Base-by-base conservation (phyloP, 64 coral and sea anemone species). In the Stichodactyla mertensii region DNA sequence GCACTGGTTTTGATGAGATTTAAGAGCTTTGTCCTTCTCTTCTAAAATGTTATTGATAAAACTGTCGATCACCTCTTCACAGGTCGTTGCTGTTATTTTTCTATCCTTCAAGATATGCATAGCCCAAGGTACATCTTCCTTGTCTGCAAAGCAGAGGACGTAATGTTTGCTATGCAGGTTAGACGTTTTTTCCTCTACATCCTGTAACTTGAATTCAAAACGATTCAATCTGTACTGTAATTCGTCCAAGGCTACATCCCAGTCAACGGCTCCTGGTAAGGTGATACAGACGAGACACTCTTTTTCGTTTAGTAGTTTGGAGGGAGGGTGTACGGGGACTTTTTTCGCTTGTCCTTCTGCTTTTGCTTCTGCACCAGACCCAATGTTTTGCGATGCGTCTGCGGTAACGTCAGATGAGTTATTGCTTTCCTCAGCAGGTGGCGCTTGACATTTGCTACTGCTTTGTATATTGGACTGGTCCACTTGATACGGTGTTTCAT, bases 171-270 rank as follows among this genome's bases (percentile, higher is more conserved):
- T 74, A 31, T 74, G 69, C 27, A 74, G 69, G n/a, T 74, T 74
- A 31, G 20, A 9, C 6, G 24, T 10, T 9, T 31, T 74, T 27
- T 74, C 36, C 27, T 74, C 20, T 26, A 74, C 22, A 23, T 74
- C 69, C 36, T 74, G 69, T 36, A 57, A 23, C 16, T 84, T 84
- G 55, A 56, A 84, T 61, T 22, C 26, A 82, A 24, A 83, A 52
- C 52, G 83, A 86, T 77, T 27, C 79, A 67, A 19, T 86, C 3
- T 8, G 69, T 56, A 52, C 77, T 83, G 16, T 57, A 55, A 86
- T 4, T 80, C 78, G 36, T 90, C 85, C 19, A 90, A 52, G 27
- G 89, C 89, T 18, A 57, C 20, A 10, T 81, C 13, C 78, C 78
- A 81, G 19, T 81, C 78, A 8, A 81, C 53, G 9, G 52, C 78